These are phyloP conservation scores for Desoria tigrina DNA, from an alignment of 2,888 invertebrate species.

Conservation along the genomic window DNA sequence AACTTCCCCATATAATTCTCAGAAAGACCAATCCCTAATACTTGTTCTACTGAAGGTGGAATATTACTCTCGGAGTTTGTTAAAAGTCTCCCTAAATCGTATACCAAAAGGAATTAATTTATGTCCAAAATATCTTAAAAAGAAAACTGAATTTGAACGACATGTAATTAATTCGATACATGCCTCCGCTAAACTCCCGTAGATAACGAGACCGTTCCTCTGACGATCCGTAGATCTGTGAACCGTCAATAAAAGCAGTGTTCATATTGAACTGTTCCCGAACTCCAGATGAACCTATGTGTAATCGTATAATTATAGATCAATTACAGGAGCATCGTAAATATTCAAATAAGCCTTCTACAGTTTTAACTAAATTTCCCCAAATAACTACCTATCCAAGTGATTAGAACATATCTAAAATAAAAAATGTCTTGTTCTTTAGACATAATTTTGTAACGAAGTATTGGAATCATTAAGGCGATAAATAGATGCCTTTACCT, in stretches of 20 bases:
- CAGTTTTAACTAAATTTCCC: too few species aligned
- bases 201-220: neutral
- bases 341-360: too few species aligned
- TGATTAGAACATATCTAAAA: too few species aligned
- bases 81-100: neutral
- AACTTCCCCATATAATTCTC: slow-evolving; percentile 16
- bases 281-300: slow-evolving; percentile 20
- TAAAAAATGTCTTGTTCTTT: too few species aligned
- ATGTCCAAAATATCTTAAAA: neutral
- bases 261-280: slow-evolving; percentile 47
- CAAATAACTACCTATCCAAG: too few species aligned
- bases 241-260: slow-evolving; percentile 46
- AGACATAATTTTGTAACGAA: too few species aligned
- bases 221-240: slow-evolving; percentile 15
- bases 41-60: slow-evolving; percentile 28
- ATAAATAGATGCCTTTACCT: too few species aligned
- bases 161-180: neutral
- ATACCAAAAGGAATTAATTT: neutral
- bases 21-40: slow-evolving; percentile 45
- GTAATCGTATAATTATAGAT: too few species aligned
- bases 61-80: slow-evolving; percentile 33
- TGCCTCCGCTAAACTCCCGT: neutral
- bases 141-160: too few species aligned
- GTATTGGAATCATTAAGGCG: too few species aligned
- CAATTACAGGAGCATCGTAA: too few species aligned